These are phyloP conservation scores for Apodemus speciosus DNA, from an alignment of 2,113 vertebrate species.

Conservation along the genomic window DNA sequence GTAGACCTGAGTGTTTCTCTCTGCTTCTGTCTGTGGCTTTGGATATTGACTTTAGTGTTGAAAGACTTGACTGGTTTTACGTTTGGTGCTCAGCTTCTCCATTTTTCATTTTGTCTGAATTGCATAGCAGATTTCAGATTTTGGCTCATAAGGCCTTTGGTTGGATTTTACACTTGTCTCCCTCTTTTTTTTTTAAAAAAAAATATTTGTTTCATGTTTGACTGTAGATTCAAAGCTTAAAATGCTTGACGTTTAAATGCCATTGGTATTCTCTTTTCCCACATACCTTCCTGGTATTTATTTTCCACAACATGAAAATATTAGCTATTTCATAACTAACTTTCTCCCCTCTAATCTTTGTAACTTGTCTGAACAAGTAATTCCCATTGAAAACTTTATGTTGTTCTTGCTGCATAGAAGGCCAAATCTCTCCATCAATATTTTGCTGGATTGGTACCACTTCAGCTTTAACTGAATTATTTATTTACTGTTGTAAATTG, in stretches of 20 bases:
- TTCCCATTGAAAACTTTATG: constrained; percentile 76
- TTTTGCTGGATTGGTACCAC: constrained; percentile 69
- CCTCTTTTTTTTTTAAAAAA: constrained; percentile 3
- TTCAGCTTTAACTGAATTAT: constrained; percentile 62
- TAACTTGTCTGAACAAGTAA: constrained; percentile 75
- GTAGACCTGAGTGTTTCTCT: constrained; percentile 59
- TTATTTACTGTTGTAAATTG: constrained; percentile 76
- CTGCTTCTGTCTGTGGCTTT: constrained; percentile 65
- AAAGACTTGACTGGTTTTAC: constrained; percentile 68
- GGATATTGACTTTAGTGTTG: constrained; percentile 68
- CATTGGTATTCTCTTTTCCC: constrained; percentile 38
- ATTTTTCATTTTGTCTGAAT: constrained; percentile 59
- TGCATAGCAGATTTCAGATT: constrained; percentile 52
- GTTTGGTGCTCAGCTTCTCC: constrained; percentile 59
- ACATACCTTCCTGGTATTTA: constrained; percentile 17
- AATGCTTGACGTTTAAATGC: constrained; percentile 70
- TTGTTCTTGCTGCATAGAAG: constrained; percentile 75
- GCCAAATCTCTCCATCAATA: constrained; percentile 77
- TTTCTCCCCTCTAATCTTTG: constrained; percentile 60
- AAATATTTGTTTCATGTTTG: constrained; percentile 61
- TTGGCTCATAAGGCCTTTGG: constrained; percentile 73
- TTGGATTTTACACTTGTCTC: constrained; percentile 57
- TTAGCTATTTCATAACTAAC: constrained; percentile 65
- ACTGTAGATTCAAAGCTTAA: constrained; percentile 65
- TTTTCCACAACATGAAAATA: constrained; percentile 59